Evolutionary conservation across 64 coral and sea anemone species (phyloP), one percentile per base, ranked within the genome.

Genomic region (Montipora cactus): DNA sequence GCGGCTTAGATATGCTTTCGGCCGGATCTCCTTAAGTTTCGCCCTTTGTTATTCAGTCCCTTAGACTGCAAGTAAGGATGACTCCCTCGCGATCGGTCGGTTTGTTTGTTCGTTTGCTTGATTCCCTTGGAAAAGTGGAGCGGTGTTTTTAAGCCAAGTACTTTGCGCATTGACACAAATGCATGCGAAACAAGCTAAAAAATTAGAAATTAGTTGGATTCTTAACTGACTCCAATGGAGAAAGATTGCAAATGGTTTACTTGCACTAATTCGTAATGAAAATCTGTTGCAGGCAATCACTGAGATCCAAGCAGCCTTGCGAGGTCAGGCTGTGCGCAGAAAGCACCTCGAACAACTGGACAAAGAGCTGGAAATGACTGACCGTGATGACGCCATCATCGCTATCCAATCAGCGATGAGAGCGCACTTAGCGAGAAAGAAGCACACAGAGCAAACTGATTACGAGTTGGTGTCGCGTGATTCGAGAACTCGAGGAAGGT

Each of bases 331-430:
- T 9, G 90, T 75, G 1, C 84, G 93, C 77, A 87, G 80, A 5
- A 80, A 95, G 45, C 80, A 79, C 44, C 59, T 97, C 15, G 78
- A 82, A 75, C 80, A 86, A 76, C 44, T 91, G 18, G 83, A 97
- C 10, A 78, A 92, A 71, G 94, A 88, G 48, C 64, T 85, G 12
- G 95, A 94, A 59, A 67, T 62, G 7, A 76, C 87, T 84, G 93
- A 95, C 49, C 79, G 88, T 66, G 89, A 97, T 83, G 80, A 81
- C 77, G 84, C 96, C 13, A 88, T 95, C 47, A 50, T 97, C 16
- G 67, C 55, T 23, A 81, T 97, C 83, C 96, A 97, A 79, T 97
- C 96, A 78, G 96, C 96, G 71, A 81, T 95, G 84, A 97, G 96
- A 64, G 96, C 77, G 48, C 96, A 97, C 79, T 66, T 91, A 62